phyloP scores from a whole-genome alignment of 2,797 vertebrate genomes.

The Sebastolobus alascanus region DNA sequence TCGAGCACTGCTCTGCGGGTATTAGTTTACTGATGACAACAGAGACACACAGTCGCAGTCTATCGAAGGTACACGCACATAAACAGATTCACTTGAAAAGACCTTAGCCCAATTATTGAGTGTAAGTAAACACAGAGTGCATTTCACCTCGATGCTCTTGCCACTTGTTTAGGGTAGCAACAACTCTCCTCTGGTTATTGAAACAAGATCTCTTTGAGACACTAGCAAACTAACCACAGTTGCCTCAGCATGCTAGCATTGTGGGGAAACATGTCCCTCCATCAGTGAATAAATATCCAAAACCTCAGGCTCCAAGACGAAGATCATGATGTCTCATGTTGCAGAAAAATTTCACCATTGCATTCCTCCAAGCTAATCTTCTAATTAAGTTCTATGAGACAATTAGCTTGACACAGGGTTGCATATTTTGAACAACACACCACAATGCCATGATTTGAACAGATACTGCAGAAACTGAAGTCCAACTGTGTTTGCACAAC shows the following conservation, averaged over 20 bases:
- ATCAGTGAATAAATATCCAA: constrained; percentile 48
- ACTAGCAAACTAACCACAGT: constrained; percentile 18
- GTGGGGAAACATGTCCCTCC: constrained; percentile 38
- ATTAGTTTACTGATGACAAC: constrained; percentile 2
- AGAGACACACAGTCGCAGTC: constrained; percentile 16
- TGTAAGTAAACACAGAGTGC: constrained; percentile 10
- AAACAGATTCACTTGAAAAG: constrained; percentile 35
- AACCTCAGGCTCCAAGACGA: constrained; percentile 21
- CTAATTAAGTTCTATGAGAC: constrained; percentile 37
- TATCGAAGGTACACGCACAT: constrained; percentile 1
- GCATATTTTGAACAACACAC: constrained; percentile 19
- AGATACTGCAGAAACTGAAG: not conserved
- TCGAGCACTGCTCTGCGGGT: not conserved
- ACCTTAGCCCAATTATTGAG: not conserved
- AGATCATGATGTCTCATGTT: constrained; percentile 23
- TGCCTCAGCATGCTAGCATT: constrained; percentile 23
- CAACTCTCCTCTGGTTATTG: constrained; percentile 29
- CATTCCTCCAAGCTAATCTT: constrained; percentile 46
- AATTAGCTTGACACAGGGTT: constrained; percentile 22
- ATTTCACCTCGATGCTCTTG: constrained; percentile 6
- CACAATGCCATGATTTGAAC: constrained; percentile 1
- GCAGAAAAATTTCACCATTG: constrained; percentile 34
- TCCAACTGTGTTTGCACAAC: constrained; percentile 3
- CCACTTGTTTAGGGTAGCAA: constrained; percentile 16
- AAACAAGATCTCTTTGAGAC: constrained; percentile 45